Evolutionary conservation across 2,888 invertebrate species (phyloP).

Genomic region (Neria commutata): DNA sequence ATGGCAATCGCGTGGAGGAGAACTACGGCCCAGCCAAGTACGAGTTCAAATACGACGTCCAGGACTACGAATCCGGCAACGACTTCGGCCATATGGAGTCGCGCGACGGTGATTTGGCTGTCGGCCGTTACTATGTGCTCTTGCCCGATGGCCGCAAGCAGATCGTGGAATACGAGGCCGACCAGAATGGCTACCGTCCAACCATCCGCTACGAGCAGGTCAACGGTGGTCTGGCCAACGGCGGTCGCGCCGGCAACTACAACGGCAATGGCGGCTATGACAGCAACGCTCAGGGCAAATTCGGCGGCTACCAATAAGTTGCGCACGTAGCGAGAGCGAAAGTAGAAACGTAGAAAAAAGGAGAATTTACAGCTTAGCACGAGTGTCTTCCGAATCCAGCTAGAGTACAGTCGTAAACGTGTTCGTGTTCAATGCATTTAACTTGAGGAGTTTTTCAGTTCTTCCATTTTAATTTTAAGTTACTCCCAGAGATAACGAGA

Average conservation of each 20-base stretch:
- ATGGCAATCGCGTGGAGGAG: constrained; percentile 52
- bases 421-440: not conserved
- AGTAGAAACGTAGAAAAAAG: not conserved
- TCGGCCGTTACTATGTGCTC: constrained; percentile 70
- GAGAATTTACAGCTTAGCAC: not conserved
- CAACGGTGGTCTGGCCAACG: constrained; percentile 51
- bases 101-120: constrained; percentile 68
- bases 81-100: constrained; percentile 73
- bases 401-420: constrained; percentile 5
- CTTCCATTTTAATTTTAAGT: constrained; percentile 8
- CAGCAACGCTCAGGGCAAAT: constrained; percentile 51
- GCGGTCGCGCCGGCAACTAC: constrained; percentile 39
- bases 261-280: constrained; percentile 47
- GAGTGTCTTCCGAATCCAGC: not conserved
- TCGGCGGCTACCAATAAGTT: constrained; percentile 55
- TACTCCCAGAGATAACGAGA: not conserved
- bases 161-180: constrained; percentile 74
- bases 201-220: constrained; percentile 72
- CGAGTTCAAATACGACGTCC: constrained; percentile 72
- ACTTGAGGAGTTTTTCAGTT: not conserved
- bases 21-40: constrained; percentile 72
- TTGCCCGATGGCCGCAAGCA: constrained; percentile 74
- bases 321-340: too few relatives aligned
- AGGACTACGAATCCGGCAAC: constrained; percentile 69
- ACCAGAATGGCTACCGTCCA: constrained; percentile 72